Percentiles rank a stretch among this genome's conserved stretches.
Conservation (phyloP, 2,888 invertebrate genomes). For the Cyclophora albipunctata region DNA sequence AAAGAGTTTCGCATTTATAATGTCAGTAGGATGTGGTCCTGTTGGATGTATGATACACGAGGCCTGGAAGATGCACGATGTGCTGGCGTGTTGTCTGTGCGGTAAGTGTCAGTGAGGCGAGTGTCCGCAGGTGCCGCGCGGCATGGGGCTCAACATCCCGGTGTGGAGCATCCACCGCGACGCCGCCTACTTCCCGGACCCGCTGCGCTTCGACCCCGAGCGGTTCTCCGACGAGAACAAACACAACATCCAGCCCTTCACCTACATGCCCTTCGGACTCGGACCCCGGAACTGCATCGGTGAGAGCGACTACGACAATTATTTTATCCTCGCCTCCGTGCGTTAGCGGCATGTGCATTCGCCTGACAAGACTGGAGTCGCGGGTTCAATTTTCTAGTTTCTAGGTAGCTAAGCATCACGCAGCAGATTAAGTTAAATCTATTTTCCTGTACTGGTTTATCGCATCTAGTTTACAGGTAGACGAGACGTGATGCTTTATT, state of each 20-base stretch:
- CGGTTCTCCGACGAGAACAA: conserved; percentile 43
- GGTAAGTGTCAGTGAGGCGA: neutral
- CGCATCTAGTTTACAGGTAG: no score
- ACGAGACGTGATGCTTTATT: no score
- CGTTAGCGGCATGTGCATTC: neutral
- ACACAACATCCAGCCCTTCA: conserved; percentile 32
- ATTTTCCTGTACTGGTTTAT: no score
- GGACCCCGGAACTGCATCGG: conserved; percentile 52
- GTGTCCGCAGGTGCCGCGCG: conserved; percentile 38
- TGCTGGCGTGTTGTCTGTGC: no score
- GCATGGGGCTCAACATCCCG: conserved; percentile 45
- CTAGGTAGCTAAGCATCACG: no score
- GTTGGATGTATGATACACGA: no score
- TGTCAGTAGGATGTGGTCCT: no score
- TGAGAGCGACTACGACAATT: conserved; percentile 17
- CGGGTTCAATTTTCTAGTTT: no score
- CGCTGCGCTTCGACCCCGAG: conserved; percentile 45
- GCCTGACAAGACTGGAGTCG: no score
- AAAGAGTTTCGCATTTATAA: no score
- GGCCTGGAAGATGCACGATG: no score
- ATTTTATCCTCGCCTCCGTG: neutral
- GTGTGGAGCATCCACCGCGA: conserved; percentile 40
- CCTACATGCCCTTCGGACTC: conserved; percentile 43
- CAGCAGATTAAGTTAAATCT: no score
- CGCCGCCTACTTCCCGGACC: conserved; percentile 36